Base-by-base conservation (phyloP, 2,113 vertebrate genomes). In the Melanostigma gelatinosum region DNA sequence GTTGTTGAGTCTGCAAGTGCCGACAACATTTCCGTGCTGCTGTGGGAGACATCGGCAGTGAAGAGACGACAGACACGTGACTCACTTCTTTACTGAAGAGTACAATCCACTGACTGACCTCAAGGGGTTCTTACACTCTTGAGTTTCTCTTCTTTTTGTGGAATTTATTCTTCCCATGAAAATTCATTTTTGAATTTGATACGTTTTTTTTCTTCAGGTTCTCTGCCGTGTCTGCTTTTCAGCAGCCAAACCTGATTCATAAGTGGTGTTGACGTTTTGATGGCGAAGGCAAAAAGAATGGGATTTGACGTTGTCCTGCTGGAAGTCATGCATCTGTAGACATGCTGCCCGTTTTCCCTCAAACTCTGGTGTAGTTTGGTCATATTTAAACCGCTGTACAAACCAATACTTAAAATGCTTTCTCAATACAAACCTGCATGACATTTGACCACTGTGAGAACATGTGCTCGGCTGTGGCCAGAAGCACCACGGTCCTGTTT, bases 381-480 rank as follows among this genome's bases (percentile, higher is more conserved):
- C 16, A 42, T 9, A 18, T 84, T 55, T 78, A 50, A 74, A 72
- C 29, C 22, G 20, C 29, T 73, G 57, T 75, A 57, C 44, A 79
- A 80, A 72, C 72, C 69, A 8, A 8, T 27, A 7, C 1, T 5
- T 29, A 2, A 73, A 64, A 38, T 16, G 38, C 3, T 73, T 48
- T 77, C 27, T 57, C 7, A 16, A 13, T 22, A 46, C 46, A 62
- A 50, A 67, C 50, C 83, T 69, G 27, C 71, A 75, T 48, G 83
- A 86, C 79, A 22, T 75, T 36, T 34, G 61, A 89, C 77, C 87
- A 91, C 90, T 91, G 87, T 90, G 90, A 91, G 24, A 78, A 74
- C 36, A 85, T 8, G 20, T 60, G 62, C 64, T 60, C 32, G 70
- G 62, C 82, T 67, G 12, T 48, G 63, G 83, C 80, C 74, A 71